Base-by-base conservation (phyloP, 2,113 vertebrate genomes). In the Siphamia tubifer region DNA sequence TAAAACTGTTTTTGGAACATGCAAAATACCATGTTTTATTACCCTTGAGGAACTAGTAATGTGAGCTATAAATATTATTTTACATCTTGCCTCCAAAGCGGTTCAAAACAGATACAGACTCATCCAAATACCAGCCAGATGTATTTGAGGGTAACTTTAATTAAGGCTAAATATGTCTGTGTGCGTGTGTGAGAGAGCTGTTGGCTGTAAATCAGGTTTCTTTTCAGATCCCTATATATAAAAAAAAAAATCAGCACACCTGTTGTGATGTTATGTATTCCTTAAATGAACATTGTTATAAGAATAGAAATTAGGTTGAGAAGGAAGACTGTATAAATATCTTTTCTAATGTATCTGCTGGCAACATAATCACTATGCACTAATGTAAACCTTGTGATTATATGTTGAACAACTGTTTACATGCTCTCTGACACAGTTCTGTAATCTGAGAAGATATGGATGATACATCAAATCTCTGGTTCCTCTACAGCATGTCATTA, bases 91-190 rank as follows among this genome's bases (percentile, higher is more conserved):
- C n/a, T n/a, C n/a, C n/a, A n/a, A n/a, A n/a, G n/a, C 51, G 40
- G 28, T 36, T 30, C n/a, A 20, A 6, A 13, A 24, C 42, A 39
- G 13, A 61, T 72, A 45, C 44, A 51, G 43, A 57, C 77, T 68
- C 47, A 47, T 60, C 25, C 25, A 62, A 51, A 73, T 21, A 42
- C 25, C 40, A n/a, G n/a, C n/a, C n/a, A n/a, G n/a, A n/a, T n/a
- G n/a, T n/a, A n/a, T n/a, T n/a, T n/a, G n/a, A n/a, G n/a, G n/a
- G n/a, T n/a, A n/a, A n/a, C n/a, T n/a, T n/a, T n/a, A n/a, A n/a
- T n/a, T n/a, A n/a, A n/a, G n/a, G n/a, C n/a, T n/a, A n/a, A n/a
- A n/a, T n/a, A n/a, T n/a, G n/a, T n/a, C n/a, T n/a, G n/a, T n/a
- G n/a, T n/a, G n/a, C n/a, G n/a, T n/a, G n/a, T n/a, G n/a, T n/a